These are phyloP conservation scores for Camelus dromedarius DNA, from an alignment of 2,113 vertebrate genomes.

Conservation along the genomic window DNA sequence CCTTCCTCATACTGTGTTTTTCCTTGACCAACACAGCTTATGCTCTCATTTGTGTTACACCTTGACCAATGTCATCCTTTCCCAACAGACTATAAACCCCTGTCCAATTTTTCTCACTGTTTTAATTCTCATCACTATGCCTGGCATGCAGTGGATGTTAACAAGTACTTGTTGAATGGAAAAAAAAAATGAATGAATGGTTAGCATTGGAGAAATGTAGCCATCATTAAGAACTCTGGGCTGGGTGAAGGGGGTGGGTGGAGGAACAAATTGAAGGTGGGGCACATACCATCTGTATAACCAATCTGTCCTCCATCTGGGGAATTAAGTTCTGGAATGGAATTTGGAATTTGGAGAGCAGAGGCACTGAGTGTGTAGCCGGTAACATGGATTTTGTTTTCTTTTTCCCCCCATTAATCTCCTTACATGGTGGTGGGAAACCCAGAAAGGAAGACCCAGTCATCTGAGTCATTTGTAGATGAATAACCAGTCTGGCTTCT, in stretches of 20 bases:
- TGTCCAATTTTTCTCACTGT: background rate
- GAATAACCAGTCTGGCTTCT: conserved; percentile 51
- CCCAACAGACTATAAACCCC: background rate
- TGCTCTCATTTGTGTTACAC: background rate
- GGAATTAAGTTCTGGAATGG: background rate
- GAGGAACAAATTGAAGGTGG: background rate
- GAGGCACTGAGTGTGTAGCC: background rate
- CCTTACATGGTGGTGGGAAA: conserved; percentile 53
- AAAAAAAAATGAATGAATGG: background rate
- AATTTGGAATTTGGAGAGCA: conserved; percentile 42
- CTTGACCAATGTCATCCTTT: background rate
- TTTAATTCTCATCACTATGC: background rate
- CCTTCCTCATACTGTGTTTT: background rate
- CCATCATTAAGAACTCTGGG: background rate
- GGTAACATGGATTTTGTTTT: background rate
- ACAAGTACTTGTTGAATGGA: background rate
- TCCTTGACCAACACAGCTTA: background rate
- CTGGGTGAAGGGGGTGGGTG: background rate
- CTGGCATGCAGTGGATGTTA: background rate
- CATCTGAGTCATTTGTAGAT: conserved; percentile 67
- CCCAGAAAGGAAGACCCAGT: background rate
- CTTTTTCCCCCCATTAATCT: background rate
- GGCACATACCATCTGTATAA: conserved; percentile 13
- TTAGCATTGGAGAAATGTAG: background rate
- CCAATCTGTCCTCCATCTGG: conserved; percentile 45